phyloP scores from a whole-genome alignment of 2,113 vertebrate species.

The Oncorhynchus keta region DNA sequence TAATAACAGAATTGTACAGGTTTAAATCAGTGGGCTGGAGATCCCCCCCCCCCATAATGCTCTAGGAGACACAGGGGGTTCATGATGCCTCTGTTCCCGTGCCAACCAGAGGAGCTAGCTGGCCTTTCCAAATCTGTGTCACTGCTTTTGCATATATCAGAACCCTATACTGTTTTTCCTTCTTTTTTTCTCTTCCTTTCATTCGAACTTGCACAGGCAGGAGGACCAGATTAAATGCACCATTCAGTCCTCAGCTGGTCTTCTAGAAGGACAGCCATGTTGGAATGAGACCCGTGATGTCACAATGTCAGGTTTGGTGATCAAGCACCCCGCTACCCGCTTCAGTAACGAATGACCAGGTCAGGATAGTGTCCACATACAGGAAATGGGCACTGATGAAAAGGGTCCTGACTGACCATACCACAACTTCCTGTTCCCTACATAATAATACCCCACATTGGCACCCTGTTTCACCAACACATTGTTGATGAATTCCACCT shows the following conservation, averaged over 20 bases:
- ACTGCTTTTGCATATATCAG: slow-evolving; percentile 96
- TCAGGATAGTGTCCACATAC: slow-evolving; percentile 47
- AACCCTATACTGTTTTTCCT: slow-evolving; percentile 80
- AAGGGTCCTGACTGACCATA: slow-evolving; percentile 46
- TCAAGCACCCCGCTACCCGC: slow-evolving; percentile 40
- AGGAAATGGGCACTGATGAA: slow-evolving; percentile 47
- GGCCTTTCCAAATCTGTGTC: slow-evolving; percentile 80
- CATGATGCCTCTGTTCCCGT: slow-evolving; percentile 81
- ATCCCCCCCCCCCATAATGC: slow-evolving; percentile 65
- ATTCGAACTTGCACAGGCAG: slow-evolving; percentile 70
- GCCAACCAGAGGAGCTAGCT: slow-evolving; percentile 84
- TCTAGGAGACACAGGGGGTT: slow-evolving; percentile 86
- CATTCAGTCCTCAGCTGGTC: slow-evolving; percentile 54
- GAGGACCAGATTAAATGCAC: slow-evolving; percentile 52
- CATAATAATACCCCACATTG: slow-evolving; percentile 32
- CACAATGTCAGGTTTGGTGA: slow-evolving; percentile 61
- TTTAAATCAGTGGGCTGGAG: slow-evolving; percentile 88
- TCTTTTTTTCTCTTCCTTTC: slow-evolving; percentile 7
- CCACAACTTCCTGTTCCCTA: slow-evolving; percentile 46
- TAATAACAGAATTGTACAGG: slow-evolving; percentile 98
- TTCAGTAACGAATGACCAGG: slow-evolving; percentile 53
- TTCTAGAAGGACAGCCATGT: slow-evolving; percentile 52
- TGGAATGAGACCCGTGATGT: slow-evolving; percentile 42
- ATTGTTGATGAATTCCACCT: slow-evolving; percentile 39
- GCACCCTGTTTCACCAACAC: slow-evolving; percentile 59